These are phyloP conservation scores for Cinclus mexicanus DNA, from an alignment of 2,113 vertebrate genomes.

Conservation along the genomic window DNA sequence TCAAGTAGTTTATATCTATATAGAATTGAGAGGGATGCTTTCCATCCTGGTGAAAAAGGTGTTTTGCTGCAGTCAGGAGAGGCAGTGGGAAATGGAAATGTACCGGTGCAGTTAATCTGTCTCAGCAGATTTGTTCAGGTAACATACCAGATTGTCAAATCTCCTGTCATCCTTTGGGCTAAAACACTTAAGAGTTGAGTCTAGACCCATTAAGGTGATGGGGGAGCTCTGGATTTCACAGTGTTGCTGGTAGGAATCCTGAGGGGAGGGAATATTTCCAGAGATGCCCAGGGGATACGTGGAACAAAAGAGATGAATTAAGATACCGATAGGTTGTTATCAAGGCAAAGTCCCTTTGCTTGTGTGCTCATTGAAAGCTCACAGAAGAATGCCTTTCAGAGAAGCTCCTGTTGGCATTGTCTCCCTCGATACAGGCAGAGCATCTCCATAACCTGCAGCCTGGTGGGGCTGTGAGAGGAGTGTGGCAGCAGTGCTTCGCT, in stretches of 20 bases:
- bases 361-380: background rate
- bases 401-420: background rate
- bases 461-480: background rate
- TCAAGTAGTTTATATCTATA: background rate
- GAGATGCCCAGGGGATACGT: background rate
- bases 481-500: background rate
- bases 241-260: background rate
- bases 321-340: background rate
- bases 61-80: background rate
- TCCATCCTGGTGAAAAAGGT: background rate
- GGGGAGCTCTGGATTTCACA: background rate
- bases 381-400: background rate
- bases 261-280: background rate
- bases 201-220: background rate
- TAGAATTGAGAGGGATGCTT: background rate
- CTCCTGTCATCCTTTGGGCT: conserved; percentile 20
- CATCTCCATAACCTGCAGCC: background rate
- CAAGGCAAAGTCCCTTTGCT: background rate
- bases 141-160: conserved; percentile 27
- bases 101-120: background rate
- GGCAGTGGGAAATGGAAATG: background rate
- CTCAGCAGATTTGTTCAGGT: conserved; percentile 1
- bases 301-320: conserved; percentile 5
- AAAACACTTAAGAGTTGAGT: conserved; percentile 7
- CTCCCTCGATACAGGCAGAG: background rate